These are phyloP conservation scores for Melolontha melolontha DNA, from an alignment of 2,888 invertebrate species.

Conservation along the genomic window DNA sequence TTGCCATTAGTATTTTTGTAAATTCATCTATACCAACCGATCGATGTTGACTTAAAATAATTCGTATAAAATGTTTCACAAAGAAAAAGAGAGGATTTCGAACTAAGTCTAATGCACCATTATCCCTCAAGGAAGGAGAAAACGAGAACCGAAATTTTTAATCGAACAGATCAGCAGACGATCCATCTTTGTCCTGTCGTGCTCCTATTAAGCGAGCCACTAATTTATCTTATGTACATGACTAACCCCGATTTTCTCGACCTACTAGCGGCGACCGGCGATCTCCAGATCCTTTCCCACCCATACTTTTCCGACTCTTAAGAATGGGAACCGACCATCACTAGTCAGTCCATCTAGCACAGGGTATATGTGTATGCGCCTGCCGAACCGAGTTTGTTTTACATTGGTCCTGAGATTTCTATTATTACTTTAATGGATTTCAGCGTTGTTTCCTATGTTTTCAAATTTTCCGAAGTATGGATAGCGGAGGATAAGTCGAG, in stretches of 20 bases:
- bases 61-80: background rate
- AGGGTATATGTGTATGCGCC: no score
- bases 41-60: no score
- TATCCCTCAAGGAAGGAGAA: constrained; percentile 16
- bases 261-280: constrained; percentile 13
- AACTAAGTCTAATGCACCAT: constrained; percentile 13
- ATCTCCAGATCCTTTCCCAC: background rate
- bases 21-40: no score
- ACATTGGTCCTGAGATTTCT: constrained; percentile 23
- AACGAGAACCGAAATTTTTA: constrained; percentile 30
- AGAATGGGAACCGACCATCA: constrained; percentile 8
- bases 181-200: constrained; percentile 61
- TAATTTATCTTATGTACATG: constrained; percentile 62
- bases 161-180: constrained; percentile 42
- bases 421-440: constrained; percentile 43
- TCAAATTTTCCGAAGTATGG: constrained; percentile 25
- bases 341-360: constrained; percentile 1
- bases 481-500: constrained; percentile 18
- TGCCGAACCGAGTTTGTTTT: constrained; percentile 1
- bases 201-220: constrained; percentile 58
- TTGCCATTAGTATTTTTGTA: no score
- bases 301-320: constrained; percentile 4
- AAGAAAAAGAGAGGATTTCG: constrained; percentile 3
- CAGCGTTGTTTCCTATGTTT: constrained; percentile 23
- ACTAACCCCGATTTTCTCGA: constrained; percentile 41